Percentiles rank a stretch among this genome's conserved stretches.
phyloP scores from a whole-genome alignment of 2,888 invertebrate species.

The Ophioninae sp. region DNA sequence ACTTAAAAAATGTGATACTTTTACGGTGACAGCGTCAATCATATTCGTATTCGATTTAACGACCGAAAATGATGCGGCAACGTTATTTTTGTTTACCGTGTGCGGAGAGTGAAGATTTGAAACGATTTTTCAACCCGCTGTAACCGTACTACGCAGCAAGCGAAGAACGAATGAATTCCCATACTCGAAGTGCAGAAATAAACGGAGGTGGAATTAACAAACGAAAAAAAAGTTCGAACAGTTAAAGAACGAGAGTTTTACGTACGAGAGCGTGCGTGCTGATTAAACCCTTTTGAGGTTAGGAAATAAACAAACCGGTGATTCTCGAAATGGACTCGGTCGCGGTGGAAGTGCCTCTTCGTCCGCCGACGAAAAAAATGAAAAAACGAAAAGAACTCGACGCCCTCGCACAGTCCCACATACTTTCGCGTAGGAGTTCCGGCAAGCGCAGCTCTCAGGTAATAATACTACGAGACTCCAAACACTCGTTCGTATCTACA shows the following conservation, averaged over 20 bases:
- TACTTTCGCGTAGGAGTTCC: constrained; percentile 79
- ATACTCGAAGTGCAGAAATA: constrained; percentile 4
- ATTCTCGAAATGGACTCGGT: constrained; percentile 83
- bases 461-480: constrained; percentile 22
- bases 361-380: constrained; percentile 87
- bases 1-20: constrained; percentile 3
- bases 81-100: not conserved
- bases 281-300: not conserved
- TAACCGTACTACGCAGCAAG: too few species aligned
- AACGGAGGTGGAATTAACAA: constrained; percentile 9
- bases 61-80: constrained; percentile 14
- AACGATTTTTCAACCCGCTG: too few species aligned
- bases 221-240: not conserved
- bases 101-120: too few species aligned
- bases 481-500: not conserved
- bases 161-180: constrained; percentile 7
- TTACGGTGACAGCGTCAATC: not conserved
- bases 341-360: constrained; percentile 85
- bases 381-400: constrained; percentile 89
- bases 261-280: not conserved
- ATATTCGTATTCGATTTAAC: not conserved
- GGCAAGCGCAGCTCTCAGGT: constrained; percentile 79
- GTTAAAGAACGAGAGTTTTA: constrained; percentile 12
- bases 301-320: constrained; percentile 63
- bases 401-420: constrained; percentile 85